phyloP scores from a whole-genome alignment of 2,888 invertebrate species.

The Falcaria lacertinaria region DNA sequence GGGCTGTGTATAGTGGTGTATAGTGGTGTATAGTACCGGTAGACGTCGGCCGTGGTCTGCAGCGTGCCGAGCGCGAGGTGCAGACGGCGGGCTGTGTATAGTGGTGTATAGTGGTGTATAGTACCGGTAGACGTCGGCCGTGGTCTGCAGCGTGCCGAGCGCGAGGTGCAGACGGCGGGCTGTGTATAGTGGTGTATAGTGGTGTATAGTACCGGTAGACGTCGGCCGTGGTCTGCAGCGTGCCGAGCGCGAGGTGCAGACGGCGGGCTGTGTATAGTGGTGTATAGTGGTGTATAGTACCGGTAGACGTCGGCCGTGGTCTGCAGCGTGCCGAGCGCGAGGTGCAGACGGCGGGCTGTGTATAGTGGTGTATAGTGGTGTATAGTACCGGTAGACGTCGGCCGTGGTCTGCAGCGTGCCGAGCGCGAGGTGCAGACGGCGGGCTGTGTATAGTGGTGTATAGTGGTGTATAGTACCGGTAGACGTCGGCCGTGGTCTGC shows the following conservation, averaged over 20 bases:
- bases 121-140: slow-evolving; percentile 84
- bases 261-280: too few species aligned
- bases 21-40: background rate
- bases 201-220: slow-evolving; percentile 81
- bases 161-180: background rate
- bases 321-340: background rate
- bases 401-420: slow-evolving; percentile 3
- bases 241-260: background rate
- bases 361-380: slow-evolving; percentile 81
- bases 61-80: slow-evolving; percentile 3
- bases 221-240: slow-evolving; percentile 80
- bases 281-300: background rate
- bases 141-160: slow-evolving; percentile 37
- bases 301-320: slow-evolving; percentile 75
- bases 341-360: background rate
- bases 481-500: background rate
- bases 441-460: too few species aligned
- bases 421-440: too few species aligned
- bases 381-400: slow-evolving; percentile 70
- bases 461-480: background rate
- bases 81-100: too few species aligned
- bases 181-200: too few species aligned
- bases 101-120: background rate
- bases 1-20: too few species aligned
- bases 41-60: slow-evolving; percentile 82